phyloP scores from a whole-genome alignment of 1,140 invertebrate species.

The Vanessa atalanta region DNA sequence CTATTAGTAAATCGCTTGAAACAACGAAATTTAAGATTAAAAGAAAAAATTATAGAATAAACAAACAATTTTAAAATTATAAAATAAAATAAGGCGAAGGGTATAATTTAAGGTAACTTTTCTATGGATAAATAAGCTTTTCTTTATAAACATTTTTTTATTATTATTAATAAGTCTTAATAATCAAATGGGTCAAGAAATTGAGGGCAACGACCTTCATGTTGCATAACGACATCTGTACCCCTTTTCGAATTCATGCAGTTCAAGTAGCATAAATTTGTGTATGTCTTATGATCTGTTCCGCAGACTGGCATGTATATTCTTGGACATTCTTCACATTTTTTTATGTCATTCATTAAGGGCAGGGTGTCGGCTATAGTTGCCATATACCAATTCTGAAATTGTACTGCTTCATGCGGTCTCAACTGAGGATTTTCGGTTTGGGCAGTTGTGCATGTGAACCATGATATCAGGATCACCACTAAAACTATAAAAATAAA shows the following conservation, averaged over 20 bases:
- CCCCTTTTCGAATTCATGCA: slow-evolving; percentile 41
- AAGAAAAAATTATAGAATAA: no score
- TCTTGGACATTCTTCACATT: slow-evolving; percentile 52
- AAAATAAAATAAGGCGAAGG: no score
- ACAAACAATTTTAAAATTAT: no score
- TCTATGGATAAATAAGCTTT: no score
- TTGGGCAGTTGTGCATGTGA: background rate
- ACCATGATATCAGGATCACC: background rate
- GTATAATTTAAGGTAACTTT: no score
- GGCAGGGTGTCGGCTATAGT: slow-evolving; percentile 43
- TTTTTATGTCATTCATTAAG: slow-evolving; percentile 46
- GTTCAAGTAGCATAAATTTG: slow-evolving; percentile 56
- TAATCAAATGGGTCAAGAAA: slow-evolving; percentile 46
- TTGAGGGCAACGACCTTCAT: slow-evolving; percentile 46
- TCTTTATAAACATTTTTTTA: background rate
- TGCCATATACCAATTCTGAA: slow-evolving; percentile 44
- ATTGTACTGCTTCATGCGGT: slow-evolving; percentile 21
- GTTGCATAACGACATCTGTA: slow-evolving; percentile 15
- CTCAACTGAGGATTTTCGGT: slow-evolving; percentile 24
- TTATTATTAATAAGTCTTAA: no score
- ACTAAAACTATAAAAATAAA: background rate
- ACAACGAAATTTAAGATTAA: no score
- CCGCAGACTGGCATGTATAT: slow-evolving; percentile 57
- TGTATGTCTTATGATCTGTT: slow-evolving; percentile 51
- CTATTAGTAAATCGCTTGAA: no score